These are phyloP conservation scores for Acrocephalus scirpaceus DNA, from an alignment of 2,797 vertebrate species.

Conservation along the genomic window DNA sequence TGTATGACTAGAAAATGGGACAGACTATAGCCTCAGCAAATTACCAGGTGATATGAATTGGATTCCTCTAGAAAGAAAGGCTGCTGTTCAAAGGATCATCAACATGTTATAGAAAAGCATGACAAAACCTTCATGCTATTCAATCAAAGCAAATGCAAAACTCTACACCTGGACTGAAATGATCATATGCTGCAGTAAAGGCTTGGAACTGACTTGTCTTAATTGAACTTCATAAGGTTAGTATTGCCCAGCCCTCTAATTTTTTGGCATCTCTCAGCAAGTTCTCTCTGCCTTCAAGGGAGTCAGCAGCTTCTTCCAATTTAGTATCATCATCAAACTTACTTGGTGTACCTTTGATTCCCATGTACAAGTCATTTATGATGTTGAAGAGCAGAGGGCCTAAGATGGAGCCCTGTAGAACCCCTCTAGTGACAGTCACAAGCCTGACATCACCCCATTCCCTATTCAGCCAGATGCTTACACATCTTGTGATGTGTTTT, in stretches of 20 bases:
- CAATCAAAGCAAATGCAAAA: neutral
- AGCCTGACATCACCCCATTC: neutral
- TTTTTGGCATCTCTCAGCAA: accelerated
- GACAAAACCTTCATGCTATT: neutral
- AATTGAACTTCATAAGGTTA: neutral
- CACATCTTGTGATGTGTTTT: neutral
- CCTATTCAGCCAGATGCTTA: neutral
- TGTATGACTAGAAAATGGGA: neutral
- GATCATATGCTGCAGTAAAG: accelerated
- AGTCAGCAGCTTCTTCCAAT: neutral
- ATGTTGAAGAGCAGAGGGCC: neutral
- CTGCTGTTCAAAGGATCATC: neutral
- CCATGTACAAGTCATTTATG: neutral
- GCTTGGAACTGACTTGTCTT: neutral
- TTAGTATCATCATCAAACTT: neutral
- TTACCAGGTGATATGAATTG: neutral
- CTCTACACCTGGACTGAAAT: neutral
- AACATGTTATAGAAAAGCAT: neutral
- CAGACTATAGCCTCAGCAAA: neutral
- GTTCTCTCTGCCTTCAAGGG: neutral
- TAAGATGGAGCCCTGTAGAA: neutral
- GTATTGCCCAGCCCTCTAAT: neutral
- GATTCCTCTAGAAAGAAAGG: neutral
- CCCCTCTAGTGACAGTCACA: neutral
- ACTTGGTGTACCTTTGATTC: neutral